Evolutionary conservation across 2,113 vertebrate genomes (phyloP).

Genomic region (Lepisosteus osseus): DNA sequence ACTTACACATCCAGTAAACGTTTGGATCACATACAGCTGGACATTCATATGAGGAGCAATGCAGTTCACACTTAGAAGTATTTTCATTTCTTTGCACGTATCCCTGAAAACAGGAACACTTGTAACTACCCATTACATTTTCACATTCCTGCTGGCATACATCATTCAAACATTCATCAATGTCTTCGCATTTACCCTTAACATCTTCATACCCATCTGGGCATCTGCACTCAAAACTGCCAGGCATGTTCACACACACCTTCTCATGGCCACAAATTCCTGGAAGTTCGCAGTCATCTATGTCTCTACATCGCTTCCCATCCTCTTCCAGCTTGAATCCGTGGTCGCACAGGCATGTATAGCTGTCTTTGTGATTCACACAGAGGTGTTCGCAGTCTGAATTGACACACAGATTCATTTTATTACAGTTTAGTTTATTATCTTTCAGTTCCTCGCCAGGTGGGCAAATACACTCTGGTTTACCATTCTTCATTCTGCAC

Average conservation of each 20-base stretch:
- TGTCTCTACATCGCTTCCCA: constrained; percentile 39
- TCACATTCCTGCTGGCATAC: constrained; percentile 58
- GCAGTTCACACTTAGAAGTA: constrained; percentile 28
- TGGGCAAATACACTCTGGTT: constrained; percentile 44
- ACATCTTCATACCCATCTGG: constrained; percentile 30
- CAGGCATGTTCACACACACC: constrained; percentile 38
- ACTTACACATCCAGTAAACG: constrained; percentile 39
- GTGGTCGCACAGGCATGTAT: constrained; percentile 37
- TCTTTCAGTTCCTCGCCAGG: constrained; percentile 11
- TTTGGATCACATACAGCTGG: constrained; percentile 56
- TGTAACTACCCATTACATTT: constrained; percentile 42
- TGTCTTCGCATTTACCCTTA: constrained; percentile 41
- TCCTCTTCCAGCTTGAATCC: constrained; percentile 45
- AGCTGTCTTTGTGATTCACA: background rate
- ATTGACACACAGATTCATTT: constrained; percentile 23
- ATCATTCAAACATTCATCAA: constrained; percentile 45
- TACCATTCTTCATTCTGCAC: constrained; percentile 13
- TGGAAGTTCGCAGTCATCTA: constrained; percentile 47
- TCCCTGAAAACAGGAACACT: constrained; percentile 44
- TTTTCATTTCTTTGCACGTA: constrained; percentile 9
- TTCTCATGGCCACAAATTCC: constrained; percentile 39
- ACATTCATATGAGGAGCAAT: constrained; percentile 48
- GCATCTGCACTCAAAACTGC: constrained; percentile 51
- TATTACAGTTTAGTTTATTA: constrained; percentile 42
- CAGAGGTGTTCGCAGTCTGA: constrained; percentile 44